phyloP scores from a whole-genome alignment of 2,113 vertebrate genomes.

The Marcusenius ussheri region DNA sequence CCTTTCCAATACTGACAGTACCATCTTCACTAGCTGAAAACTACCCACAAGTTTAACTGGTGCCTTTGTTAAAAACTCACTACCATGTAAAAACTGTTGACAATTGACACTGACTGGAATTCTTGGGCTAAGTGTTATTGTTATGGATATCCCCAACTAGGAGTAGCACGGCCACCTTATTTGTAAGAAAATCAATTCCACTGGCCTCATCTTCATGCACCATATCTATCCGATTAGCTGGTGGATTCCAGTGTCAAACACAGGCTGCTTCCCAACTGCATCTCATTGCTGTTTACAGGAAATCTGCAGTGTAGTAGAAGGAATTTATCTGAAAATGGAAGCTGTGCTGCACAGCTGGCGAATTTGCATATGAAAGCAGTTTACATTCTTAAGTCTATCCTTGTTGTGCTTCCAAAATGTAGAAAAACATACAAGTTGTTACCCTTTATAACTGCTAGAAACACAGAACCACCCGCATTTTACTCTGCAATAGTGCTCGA shows the following conservation, averaged over 20 bases:
- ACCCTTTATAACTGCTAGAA: not conserved
- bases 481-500: not conserved
- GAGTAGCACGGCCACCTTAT: not conserved
- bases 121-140: not conserved
- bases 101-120: not conserved
- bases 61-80: not conserved
- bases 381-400: not conserved
- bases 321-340: not conserved
- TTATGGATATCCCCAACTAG: not conserved
- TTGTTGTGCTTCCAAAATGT: not conserved
- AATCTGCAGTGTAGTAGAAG: not conserved
- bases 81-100: not conserved
- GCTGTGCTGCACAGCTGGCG: not conserved
- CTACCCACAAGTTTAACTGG: not conserved
- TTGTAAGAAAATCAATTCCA: not conserved
- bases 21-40: not conserved
- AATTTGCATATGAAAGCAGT: not conserved
- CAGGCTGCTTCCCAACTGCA: not conserved
- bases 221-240: not conserved
- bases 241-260: not conserved
- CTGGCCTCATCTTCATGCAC: not conserved
- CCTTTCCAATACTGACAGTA: not conserved
- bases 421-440: not conserved
- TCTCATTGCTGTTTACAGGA: not conserved
- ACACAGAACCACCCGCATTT: not conserved